A percentile compares a stretch with the other conserved stretches of the same genome.
These are phyloP conservation scores for Drosophila auraria DNA, from an alignment of 1,140 invertebrate species.

Conservation along the genomic window DNA sequence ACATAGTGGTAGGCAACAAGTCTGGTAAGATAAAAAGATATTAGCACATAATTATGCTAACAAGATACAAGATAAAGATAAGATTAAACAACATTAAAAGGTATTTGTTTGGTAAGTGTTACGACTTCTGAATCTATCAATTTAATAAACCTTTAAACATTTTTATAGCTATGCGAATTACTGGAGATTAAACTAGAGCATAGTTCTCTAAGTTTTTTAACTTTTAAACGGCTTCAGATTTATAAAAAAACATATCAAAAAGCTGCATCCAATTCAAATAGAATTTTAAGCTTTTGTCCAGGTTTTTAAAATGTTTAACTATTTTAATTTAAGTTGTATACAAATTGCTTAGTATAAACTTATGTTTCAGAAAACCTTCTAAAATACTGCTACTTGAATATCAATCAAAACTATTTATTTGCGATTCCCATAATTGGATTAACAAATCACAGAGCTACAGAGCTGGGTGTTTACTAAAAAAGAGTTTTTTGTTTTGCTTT, in stretches of 20 bases:
- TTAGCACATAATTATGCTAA: neutral
- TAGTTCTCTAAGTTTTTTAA: no score
- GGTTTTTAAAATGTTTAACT: no score
- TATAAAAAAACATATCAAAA: no score
- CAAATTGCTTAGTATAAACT: no score
- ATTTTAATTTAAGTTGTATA: no score
- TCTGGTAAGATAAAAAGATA: neutral
- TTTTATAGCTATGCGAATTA: no score
- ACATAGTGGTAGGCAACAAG: neutral
- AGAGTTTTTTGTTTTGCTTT: constrained; percentile 3
- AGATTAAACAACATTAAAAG: neutral
- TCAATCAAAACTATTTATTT: constrained; percentile 15
- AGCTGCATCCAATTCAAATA: no score
- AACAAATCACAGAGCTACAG: neutral
- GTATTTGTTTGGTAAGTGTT: neutral
- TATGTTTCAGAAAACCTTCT: no score
- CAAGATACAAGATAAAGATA: neutral
- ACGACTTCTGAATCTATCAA: no score
- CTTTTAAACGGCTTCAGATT: no score
- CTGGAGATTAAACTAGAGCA: no score
- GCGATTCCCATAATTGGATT: constrained; percentile 3
- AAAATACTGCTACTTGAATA: neutral
- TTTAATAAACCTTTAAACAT: neutral
- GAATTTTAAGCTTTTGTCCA: no score
- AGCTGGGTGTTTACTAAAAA: constrained; percentile 5